Evolutionary conservation across 2,888 invertebrate species (phyloP), one percentile per base, ranked within the genome.

Genomic region (Camponotus fellah): DNA sequence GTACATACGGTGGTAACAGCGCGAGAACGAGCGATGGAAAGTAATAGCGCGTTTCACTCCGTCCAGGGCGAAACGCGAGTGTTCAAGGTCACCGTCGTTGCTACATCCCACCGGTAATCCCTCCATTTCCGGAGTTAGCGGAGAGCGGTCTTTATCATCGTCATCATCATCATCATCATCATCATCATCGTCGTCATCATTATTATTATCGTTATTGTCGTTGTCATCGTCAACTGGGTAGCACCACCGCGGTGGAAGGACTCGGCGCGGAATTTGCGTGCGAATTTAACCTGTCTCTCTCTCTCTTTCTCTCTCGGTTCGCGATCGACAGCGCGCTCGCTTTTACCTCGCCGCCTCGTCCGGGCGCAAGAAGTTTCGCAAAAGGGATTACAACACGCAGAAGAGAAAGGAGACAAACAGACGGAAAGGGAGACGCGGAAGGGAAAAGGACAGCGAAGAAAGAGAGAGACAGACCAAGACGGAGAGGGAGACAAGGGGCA

Each of bases 351-450:
- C 86, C 85, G 88, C 86, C 79, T 80, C 79, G 87, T 87, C 84
- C 90, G 89, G 83, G 86, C 86, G 81, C 80, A 80, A 87, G 82
- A 74, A 86, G 90, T 90, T 93, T 93, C 93, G 93, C 92, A 93
- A 93, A 93, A 92, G 90, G 92, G 92, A 93, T 93, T 93, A 93
- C 93, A 92, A 93, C 93, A 93, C 92, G 79, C 91, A 89, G 89
- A 89, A 89, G 91, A 91, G 89, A 91, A 91, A 92, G 90, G 88
- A 91, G 91, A 90, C 88, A 91, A 88, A 85, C 68, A 76, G 72
- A 74, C 71, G 71, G 89, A 89, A 88, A 89, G 87, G 85, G 82
- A 89, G 89, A 91, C 87, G 84, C 84, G 83, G 80, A 85, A 88
- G 88, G 88, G 84, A 84, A 88, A 84, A 87, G 86, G 84, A 84